A percentile compares a stretch with the other conserved stretches of the same genome.
These are phyloP conservation scores for Polymixis lichenea DNA, from an alignment of 2,888 invertebrate genomes.

Conservation along the genomic window DNA sequence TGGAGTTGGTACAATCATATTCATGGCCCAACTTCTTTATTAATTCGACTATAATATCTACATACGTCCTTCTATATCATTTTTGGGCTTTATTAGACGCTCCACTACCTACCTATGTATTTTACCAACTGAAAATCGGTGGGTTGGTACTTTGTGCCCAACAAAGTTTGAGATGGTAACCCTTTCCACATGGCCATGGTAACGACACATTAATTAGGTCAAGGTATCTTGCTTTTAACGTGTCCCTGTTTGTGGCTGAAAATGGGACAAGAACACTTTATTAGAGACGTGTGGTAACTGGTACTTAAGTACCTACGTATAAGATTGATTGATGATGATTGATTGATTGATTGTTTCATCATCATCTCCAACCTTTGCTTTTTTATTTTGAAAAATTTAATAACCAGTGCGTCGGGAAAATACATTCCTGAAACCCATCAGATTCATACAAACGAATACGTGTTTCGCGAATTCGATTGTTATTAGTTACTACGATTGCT, in stretches of 20 bases:
- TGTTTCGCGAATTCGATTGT: too few relatives aligned
- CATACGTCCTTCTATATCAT: not conserved
- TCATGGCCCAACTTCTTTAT: slow-evolving; percentile 4
- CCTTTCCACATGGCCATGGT: slow-evolving; percentile 14
- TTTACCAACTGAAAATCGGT: not conserved
- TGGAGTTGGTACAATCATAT: not conserved
- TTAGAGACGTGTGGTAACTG: slow-evolving; percentile 3
- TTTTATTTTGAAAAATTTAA: not conserved
- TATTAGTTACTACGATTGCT: too few relatives aligned
- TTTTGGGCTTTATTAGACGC: not conserved
- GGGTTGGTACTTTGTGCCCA: not conserved
- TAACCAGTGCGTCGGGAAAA: not conserved
- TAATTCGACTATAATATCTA: slow-evolving; percentile 3
- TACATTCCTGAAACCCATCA: too few relatives aligned
- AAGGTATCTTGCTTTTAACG: slow-evolving; percentile 16
- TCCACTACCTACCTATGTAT: not conserved
- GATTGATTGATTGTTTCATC: not conserved
- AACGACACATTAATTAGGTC: slow-evolving; percentile 33
- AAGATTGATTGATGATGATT: too few relatives aligned
- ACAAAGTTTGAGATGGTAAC: slow-evolving; percentile 9
- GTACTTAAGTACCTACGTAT: not conserved
- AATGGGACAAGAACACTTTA: not conserved
- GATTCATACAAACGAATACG: too few relatives aligned
- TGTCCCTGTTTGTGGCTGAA: slow-evolving; percentile 11
- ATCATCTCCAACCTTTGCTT: not conserved